Evolutionary conservation across 2,888 invertebrate species (phyloP).

Genomic region (Melinaea menophilus): DNA sequence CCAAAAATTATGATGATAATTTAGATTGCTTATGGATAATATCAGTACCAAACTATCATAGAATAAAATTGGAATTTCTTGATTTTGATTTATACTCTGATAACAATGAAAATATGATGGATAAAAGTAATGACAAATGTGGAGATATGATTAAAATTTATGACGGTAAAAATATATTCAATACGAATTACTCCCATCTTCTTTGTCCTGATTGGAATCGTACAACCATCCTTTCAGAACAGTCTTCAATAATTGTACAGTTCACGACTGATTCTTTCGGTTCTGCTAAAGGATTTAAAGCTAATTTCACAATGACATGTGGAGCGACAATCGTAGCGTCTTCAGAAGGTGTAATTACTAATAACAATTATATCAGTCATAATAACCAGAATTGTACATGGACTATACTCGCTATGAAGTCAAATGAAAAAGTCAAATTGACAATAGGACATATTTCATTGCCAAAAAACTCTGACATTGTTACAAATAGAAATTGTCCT

Average conservation of each 20-base stretch:
- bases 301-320: conserved; percentile 82
- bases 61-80: conserved; percentile 82
- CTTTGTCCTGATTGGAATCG: conserved; percentile 54
- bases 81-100: conserved; percentile 81
- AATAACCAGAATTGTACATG: conserved; percentile 81
- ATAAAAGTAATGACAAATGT: conserved; percentile 33
- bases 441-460: conserved; percentile 80
- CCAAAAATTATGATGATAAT: conserved; percentile 84
- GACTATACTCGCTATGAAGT: conserved; percentile 78
- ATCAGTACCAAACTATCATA: conserved; percentile 80
- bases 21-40: conserved; percentile 89
- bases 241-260: conserved; percentile 79
- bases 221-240: conserved; percentile 74
- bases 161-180: conserved; percentile 43
- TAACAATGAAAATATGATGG: conserved; percentile 50
- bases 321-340: conserved; percentile 81
- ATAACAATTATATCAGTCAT: conserved; percentile 50
- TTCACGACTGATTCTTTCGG: conserved; percentile 79
- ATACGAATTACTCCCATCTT: conserved; percentile 72
- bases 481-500: conserved; percentile 50
- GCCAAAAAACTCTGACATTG: conserved; percentile 43
- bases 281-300: conserved; percentile 87
- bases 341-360: conserved; percentile 74
- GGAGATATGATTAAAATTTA: conserved; percentile 59
- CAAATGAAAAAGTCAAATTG: conserved; percentile 82